phyloP scores from a whole-genome alignment of 2,797 vertebrate species.

The Pseudochirops cupreus region DNA sequence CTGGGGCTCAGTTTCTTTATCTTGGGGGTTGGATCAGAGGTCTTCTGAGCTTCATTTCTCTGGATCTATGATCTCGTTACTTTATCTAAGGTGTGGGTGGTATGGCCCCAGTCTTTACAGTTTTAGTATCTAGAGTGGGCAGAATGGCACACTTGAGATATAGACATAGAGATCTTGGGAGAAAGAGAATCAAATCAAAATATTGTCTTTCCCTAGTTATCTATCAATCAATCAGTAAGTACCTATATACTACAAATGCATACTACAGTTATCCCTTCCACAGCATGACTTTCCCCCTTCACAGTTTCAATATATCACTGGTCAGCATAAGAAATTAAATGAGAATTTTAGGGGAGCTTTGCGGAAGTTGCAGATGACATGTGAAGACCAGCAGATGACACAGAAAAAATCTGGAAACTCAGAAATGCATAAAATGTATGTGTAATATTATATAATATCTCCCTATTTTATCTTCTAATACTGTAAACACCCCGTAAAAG shows the following conservation, averaged over 20 bases:
- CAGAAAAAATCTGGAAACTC: not conserved
- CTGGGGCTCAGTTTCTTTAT: not conserved
- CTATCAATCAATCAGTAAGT: not conserved
- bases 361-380: no score
- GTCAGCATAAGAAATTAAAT: not conserved
- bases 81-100: not conserved
- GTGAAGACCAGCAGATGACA: not conserved
- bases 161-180: not conserved
- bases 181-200: not conserved
- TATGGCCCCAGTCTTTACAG: not conserved
- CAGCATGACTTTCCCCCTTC: not conserved
- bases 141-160: not conserved
- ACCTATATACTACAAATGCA: no score
- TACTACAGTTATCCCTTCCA: not conserved
- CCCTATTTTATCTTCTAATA: not conserved
- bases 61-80: not conserved
- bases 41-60: not conserved
- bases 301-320: not conserved
- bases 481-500: not conserved
- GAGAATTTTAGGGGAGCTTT: not conserved
- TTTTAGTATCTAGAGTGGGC: not conserved
- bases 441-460: not conserved
- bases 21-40: not conserved
- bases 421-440: not conserved
- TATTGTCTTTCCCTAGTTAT: not conserved